These are phyloP conservation scores for Tympanoctomys barrerae DNA, from an alignment of 2,797 vertebrate species.

Conservation along the genomic window DNA sequence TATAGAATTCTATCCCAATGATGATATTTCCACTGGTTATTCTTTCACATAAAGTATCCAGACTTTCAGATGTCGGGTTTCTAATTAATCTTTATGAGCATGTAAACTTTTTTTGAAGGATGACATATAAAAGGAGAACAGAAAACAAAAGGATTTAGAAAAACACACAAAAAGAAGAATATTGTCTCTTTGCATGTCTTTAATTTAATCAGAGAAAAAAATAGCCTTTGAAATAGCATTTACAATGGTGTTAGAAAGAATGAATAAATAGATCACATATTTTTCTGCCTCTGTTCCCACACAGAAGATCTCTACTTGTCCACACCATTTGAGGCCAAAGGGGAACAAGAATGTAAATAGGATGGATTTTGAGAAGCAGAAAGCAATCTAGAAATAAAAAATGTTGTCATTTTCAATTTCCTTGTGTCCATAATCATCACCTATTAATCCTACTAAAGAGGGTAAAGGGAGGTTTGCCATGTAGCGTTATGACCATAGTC, in stretches of 20 bases:
- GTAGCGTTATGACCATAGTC: background rate
- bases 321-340: background rate
- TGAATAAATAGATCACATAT: background rate
- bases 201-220: constrained; percentile 36
- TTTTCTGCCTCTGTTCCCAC: constrained; percentile 25
- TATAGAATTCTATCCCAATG: constrained; percentile 38
- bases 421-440: constrained; percentile 2
- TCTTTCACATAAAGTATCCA: background rate
- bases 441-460: constrained; percentile 21
- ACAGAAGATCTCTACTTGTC: constrained; percentile 4
- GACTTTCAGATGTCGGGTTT: background rate
- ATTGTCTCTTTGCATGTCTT: background rate
- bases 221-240: background rate
- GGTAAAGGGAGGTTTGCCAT: background rate
- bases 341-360: background rate
- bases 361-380: background rate
- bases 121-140: background rate
- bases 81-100: constrained; percentile 37
- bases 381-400: constrained; percentile 46
- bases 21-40: constrained; percentile 9
- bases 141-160: background rate
- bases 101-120: background rate
- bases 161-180: background rate
- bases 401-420: background rate
- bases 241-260: background rate